Base-by-base conservation (phyloP, 2,888 invertebrate species). In the Onchidella celtica region DNA sequence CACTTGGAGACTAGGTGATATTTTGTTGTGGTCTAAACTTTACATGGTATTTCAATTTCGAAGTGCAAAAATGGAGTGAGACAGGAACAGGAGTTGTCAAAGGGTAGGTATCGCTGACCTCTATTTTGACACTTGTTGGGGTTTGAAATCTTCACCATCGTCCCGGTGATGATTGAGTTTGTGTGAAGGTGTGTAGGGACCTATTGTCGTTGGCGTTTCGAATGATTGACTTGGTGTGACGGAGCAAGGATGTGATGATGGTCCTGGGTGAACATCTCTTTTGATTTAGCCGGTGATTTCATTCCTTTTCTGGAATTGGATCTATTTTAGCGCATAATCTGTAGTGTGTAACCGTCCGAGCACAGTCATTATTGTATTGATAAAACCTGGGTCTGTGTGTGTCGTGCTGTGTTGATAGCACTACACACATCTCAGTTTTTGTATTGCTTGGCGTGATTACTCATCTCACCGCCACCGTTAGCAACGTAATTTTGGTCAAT, bases 91-190 rank as follows among this genome's bases (percentile, higher is more conserved):
- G 24, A 21, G 29, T 3, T 47, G 55, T 38, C 29, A 32, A 55
- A 55, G 24, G 55, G 70, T 70, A 70, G 32, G 70, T 70, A 55
- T 21, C 32, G 24, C 27, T 63, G 73, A 73, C 73, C 73, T 73
- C 61, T 73, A 59, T 59, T 73, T 59, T 73, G 73, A 73, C 73
- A 73, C 73, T 73, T 73, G 21, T 32, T 73, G 34, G 61, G 57
- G 34, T 73, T 61, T 36, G 59, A 73, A 57, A 9, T 24, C 36
- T 36, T 73, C 59, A 24, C n/a, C 59, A 11, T 72, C n/a, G 55
- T 29, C 3, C 6, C 24, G 69, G 47, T 47, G n/a, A 27, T 40
- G 27, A 17, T 36, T 1, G 36, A 9, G 2, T 69, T 47, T 59
- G 9, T 59, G 14, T 59, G 24, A 24, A n/a, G 21, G 38, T 47